phyloP scores from a whole-genome alignment of 2,113 vertebrate genomes.

The Leptobrachium leishanense region DNA sequence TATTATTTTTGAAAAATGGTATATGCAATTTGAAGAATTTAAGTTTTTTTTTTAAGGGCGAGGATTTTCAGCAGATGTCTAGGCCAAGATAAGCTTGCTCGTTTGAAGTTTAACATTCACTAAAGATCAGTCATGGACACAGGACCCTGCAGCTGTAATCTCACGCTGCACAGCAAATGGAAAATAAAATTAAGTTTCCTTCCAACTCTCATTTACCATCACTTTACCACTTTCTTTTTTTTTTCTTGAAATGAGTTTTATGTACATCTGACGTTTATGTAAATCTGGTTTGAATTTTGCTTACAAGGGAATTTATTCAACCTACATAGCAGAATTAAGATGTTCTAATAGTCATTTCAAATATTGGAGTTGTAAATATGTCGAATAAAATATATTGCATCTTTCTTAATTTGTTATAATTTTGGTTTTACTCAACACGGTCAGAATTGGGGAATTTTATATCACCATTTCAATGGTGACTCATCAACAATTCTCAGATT shows the following conservation, averaged over 20 bases:
- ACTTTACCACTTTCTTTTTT: slow-evolving; percentile 45
- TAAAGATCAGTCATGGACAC: slow-evolving; percentile 34
- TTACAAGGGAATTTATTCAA: not conserved
- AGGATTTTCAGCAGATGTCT: slow-evolving; percentile 9
- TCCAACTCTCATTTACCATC: slow-evolving; percentile 27
- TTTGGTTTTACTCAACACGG: too few relatives aligned
- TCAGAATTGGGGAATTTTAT: too few relatives aligned
- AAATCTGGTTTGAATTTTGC: not conserved
- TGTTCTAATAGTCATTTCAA: not conserved
- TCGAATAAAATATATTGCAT: too few relatives aligned
- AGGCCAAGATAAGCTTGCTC: slow-evolving; percentile 5
- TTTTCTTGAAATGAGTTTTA: slow-evolving; percentile 27
- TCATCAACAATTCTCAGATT: too few relatives aligned
- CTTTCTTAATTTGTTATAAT: too few relatives aligned
- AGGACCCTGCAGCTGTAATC: slow-evolving; percentile 37
- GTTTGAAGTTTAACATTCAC: slow-evolving; percentile 33
- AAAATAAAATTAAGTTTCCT: slow-evolving; percentile 34
- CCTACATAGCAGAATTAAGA: not conserved
- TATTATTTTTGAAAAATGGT: too few relatives aligned
- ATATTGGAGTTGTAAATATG: not conserved
- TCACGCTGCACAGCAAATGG: slow-evolving; percentile 38
- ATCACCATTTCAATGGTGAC: too few relatives aligned
- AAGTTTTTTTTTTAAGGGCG: not conserved
- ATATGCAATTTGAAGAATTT: not conserved
- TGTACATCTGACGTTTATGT: not conserved